Evolutionary conservation across 2,113 vertebrate species (phyloP).

Genomic region (Megaleporinus macrocephalus): DNA sequence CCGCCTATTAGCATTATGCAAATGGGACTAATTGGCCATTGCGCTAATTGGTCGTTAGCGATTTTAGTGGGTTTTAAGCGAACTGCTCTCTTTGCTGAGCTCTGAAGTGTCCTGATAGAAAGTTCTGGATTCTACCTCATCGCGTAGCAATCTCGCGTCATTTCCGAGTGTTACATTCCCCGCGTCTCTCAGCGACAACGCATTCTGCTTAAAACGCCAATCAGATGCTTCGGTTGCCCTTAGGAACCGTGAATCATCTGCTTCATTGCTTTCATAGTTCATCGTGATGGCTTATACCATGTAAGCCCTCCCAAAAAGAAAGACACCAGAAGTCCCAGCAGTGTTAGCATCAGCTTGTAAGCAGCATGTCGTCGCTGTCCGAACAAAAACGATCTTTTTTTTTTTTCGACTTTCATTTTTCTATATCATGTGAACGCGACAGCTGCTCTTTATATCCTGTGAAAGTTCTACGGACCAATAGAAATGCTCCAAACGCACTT

Average conservation of each 20-base stretch:
- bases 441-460: too few relatives aligned
- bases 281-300: neutral
- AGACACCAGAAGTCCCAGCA: neutral
- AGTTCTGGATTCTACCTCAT: slow-evolving; percentile 40
- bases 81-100: neutral
- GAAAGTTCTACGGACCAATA: too few relatives aligned
- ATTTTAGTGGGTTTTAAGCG: neutral
- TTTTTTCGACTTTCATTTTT: too few relatives aligned
- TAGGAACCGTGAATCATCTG: too few relatives aligned
- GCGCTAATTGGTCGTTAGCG: neutral
- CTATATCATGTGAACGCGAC: too few relatives aligned
- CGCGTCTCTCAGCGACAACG: neutral
- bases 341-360: neutral
- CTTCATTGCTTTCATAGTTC: neutral
- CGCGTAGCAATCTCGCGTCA: neutral
- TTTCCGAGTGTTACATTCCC: neutral
- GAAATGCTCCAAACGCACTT: too few relatives aligned
- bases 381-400: too few relatives aligned
- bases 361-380: too few relatives aligned
- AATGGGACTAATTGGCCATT: neutral
- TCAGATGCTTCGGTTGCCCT: too few relatives aligned
- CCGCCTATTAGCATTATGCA: neutral
- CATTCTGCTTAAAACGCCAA: neutral
- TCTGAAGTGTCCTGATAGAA: slow-evolving; percentile 23
- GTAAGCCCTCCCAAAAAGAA: neutral